Base-by-base conservation (phyloP, 2,888 invertebrate genomes). In the Pseudococcus viburni region DNA sequence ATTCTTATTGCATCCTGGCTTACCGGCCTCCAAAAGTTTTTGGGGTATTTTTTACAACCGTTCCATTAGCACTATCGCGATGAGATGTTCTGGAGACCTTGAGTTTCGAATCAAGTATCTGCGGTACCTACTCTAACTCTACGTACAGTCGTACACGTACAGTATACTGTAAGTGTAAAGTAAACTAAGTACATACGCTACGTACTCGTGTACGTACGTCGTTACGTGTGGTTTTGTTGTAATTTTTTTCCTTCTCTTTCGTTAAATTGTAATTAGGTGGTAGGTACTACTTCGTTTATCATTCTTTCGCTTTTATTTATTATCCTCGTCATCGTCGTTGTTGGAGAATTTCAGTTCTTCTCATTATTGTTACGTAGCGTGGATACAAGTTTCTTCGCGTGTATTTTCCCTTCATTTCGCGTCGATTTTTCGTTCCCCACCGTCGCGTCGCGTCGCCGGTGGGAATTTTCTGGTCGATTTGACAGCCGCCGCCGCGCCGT, bases 261-360 rank as follows among this genome's bases (percentile, higher is more conserved):
- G 51, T 77, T 77, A 77, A 77, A 26, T 39, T 39, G 77, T 39
- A 77, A 77, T 77, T 77, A 77, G 26, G 26, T 33, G 26, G 26
- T 33, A 33, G 26, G 26, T 33, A 33, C 39, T 39, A 64, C 64
- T 6, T 64, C 64, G 64, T 64, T 64, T 64, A 64, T 64, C 64
- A 64, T 64, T 64, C 64, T 64, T 64, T 64, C 19, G 22, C 64
- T 22, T 64, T 64, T 64, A 19, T 22, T 22, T 22, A 19, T 64
- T 17, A 5, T 51, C 15, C 5, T 51, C 51, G 51, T 51, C 17
- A 4, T 51, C 22, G 22, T 64, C 64, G 64, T 77, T 17, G 39
- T 77, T 39, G 77, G 33, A 39, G 77, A 39, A 39, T 77, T 77
- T 77, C 33, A 77, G 6, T 77, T 64, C 19, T 77, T 77, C 77